phyloP scores from a whole-genome alignment of 1,140 invertebrate species.

The Eriocheir sinensis region DNA sequence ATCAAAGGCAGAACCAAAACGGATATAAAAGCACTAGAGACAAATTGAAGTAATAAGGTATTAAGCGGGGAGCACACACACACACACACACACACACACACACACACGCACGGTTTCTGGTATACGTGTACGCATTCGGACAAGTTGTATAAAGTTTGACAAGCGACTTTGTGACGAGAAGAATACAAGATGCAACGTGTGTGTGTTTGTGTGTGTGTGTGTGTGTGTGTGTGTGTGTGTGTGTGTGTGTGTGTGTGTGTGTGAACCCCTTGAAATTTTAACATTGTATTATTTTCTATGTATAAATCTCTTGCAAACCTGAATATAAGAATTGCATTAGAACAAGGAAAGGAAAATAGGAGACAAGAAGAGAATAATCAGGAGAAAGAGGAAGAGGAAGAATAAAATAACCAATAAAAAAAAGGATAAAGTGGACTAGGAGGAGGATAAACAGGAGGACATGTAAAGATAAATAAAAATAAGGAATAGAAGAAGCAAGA shows the following conservation, averaged over 20 bases:
- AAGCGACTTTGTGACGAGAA: constrained; percentile 47
- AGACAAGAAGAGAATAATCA: no score
- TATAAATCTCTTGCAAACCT: no score
- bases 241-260: constrained; percentile 55
- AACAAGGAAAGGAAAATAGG: no score
- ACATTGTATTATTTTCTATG: no score
- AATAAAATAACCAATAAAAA: no score
- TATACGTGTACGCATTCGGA: not conserved
- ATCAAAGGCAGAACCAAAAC: not conserved
- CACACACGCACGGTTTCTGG: constrained; percentile 34
- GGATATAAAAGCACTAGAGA: not conserved
- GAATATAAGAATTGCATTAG: no score
- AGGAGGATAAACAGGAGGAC: no score
- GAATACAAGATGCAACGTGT: constrained; percentile 68
- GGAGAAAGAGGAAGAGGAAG: no score
- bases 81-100: constrained; percentile 27
- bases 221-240: constrained; percentile 48
- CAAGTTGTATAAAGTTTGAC: constrained; percentile 74
- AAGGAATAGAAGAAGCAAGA: not conserved
- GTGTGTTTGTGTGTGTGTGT: constrained; percentile 29
- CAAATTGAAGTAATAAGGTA: no score
- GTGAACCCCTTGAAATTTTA: no score
- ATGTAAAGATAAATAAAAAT: not conserved
- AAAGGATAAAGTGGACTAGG: no score
- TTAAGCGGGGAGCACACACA: not conserved